Percentiles rank a stretch among this genome's conserved stretches.
Evolutionary conservation across 2,797 vertebrate species (phyloP).

Genomic region (Argya squamiceps): DNA sequence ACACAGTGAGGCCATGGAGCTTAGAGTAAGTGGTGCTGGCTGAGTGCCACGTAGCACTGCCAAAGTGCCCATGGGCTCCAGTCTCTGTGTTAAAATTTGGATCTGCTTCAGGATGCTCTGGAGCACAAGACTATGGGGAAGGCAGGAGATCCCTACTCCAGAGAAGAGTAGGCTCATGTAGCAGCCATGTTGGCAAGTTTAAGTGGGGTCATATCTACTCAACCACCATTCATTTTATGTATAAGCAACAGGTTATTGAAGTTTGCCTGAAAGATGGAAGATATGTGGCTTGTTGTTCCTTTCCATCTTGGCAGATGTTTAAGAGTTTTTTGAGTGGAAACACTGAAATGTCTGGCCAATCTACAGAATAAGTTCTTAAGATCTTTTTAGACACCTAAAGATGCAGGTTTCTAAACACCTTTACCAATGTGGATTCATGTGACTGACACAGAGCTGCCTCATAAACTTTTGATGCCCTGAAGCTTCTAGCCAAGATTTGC

Average conservation of each 20-base stretch:
- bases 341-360: neutral
- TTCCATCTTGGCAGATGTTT: neutral
- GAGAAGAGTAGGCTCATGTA: fast-evolving
- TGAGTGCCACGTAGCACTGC: neutral
- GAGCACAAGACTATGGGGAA: neutral
- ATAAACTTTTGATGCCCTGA: constrained; percentile 44
- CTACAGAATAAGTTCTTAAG: neutral
- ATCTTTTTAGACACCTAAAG: neutral
- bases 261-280: neutral
- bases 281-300: neutral
- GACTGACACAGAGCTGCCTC: constrained; percentile 15
- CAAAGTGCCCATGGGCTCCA: constrained; percentile 48
- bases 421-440: neutral
- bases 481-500: constrained; percentile 49
- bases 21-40: constrained; percentile 46
- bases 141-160: neutral
- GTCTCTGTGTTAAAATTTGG: constrained; percentile 23
- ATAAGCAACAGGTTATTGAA: neutral
- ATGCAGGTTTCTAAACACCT: neutral
- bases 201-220: neutral
- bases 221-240: neutral
- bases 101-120: constrained; percentile 25
- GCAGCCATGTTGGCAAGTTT: neutral
- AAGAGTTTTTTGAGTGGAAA: neutral
- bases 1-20: neutral